phyloP scores from a whole-genome alignment of 2,888 invertebrate genomes.

The Notocelia uddmanniana region DNA sequence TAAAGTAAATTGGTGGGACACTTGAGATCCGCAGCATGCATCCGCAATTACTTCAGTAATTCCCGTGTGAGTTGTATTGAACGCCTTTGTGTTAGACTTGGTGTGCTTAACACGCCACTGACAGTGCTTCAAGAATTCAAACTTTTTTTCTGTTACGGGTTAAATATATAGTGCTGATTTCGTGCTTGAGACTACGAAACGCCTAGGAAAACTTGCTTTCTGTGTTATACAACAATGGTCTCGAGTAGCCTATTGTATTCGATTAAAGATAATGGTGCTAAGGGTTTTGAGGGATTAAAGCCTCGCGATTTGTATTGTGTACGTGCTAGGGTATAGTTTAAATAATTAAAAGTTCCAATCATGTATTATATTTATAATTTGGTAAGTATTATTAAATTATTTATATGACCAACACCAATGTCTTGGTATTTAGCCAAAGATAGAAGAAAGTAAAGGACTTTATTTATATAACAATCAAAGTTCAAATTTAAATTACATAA shows the following conservation, averaged over 20 bases:
- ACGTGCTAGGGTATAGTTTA: constrained; percentile 33
- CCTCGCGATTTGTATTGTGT: constrained; percentile 49
- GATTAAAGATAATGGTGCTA: constrained; percentile 57
- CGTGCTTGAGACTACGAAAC: too few species aligned
- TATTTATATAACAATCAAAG: constrained; percentile 13
- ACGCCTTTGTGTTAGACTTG: neutral
- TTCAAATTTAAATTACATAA: constrained; percentile 21
- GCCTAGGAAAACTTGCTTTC: too few species aligned
- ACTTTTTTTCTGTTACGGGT: too few species aligned
- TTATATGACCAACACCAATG: constrained; percentile 30
- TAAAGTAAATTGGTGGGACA: too few species aligned
- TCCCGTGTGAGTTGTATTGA: neutral
- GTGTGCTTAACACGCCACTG: neutral
- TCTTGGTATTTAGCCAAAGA: constrained; percentile 42
- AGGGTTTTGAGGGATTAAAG: constrained; percentile 52
- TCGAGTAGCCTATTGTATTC: constrained; percentile 18
- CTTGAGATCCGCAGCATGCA: neutral
- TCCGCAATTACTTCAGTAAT: neutral
- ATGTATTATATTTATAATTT: constrained; percentile 44
- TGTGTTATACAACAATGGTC: neutral
- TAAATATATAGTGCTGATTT: too few species aligned
- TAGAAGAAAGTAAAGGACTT: constrained; percentile 8
- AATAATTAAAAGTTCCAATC: constrained; percentile 31
- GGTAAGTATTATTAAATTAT: constrained; percentile 43
- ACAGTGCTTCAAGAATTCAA: too few species aligned